Evolutionary conservation across 2,888 invertebrate genomes (phyloP).

Genomic region (Ypsolopha scabrella): DNA sequence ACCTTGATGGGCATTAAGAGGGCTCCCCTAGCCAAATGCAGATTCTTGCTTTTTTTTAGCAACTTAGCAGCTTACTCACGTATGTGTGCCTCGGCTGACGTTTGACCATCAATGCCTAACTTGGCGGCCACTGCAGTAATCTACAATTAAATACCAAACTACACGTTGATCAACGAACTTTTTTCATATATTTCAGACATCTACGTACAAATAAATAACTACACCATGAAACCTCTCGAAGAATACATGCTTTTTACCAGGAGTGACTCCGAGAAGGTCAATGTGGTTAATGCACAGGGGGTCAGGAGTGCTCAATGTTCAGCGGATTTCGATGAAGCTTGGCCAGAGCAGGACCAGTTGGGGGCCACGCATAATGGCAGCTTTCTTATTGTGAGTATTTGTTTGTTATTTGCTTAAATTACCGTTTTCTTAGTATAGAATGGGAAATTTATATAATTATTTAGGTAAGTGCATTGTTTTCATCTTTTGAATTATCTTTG

Average conservation of each 20-base stretch:
- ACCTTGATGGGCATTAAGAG: no score
- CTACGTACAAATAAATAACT: slow-evolving; percentile 84
- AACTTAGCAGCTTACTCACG: no score
- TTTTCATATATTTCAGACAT: slow-evolving; percentile 72
- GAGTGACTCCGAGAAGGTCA: slow-evolving; percentile 84
- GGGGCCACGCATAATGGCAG: slow-evolving; percentile 56
- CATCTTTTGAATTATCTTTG: not conserved
- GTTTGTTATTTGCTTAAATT: no score
- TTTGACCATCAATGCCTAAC: no score
- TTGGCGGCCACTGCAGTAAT: no score
- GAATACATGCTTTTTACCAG: slow-evolving; percentile 94
- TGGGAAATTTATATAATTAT: no score
- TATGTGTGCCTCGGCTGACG: no score
- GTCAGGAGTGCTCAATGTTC: slow-evolving; percentile 90
- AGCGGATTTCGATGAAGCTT: slow-evolving; percentile 76
- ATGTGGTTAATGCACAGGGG: slow-evolving; percentile 88
- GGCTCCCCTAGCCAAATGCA: no score
- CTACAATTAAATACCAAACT: no score
- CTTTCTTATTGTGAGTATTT: slow-evolving; percentile 44
- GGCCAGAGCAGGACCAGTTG: slow-evolving; percentile 52
- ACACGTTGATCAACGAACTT: not conserved
- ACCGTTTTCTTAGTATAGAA: no score
- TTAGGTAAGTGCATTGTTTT: slow-evolving; percentile 7
- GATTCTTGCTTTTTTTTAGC: no score
- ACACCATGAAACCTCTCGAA: slow-evolving; percentile 87